Evolutionary conservation across 2,113 vertebrate species (phyloP).

Genomic region (Meles meles): DNA sequence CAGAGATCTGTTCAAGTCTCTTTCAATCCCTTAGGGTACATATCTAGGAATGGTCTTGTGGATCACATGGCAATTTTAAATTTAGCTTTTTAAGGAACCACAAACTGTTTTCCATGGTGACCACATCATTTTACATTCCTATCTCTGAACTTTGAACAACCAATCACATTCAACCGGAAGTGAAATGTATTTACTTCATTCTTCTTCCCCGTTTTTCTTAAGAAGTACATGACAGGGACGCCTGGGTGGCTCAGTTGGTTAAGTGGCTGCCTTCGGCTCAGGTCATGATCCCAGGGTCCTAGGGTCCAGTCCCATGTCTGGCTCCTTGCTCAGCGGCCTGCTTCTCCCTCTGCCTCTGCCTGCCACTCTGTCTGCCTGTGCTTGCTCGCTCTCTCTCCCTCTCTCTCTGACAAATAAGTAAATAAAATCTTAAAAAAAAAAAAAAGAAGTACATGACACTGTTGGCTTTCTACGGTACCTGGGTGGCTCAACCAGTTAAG

Average conservation of each 20-base stretch:
- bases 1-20: not conserved
- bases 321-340: too few species aligned
- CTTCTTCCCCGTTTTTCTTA: not conserved
- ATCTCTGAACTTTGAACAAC: not conserved
- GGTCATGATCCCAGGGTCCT: not conserved
- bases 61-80: not conserved
- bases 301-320: too few species aligned
- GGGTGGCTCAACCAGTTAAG: not conserved
- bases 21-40: not conserved
- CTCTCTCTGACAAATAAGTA: too few species aligned
- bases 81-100: not conserved
- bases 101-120: not conserved
- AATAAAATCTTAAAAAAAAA: too few species aligned
- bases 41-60: too few species aligned
- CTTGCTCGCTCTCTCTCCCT: too few species aligned
- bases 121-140: not conserved
- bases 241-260: not conserved
- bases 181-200: not conserved
- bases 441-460: not conserved
- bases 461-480: not conserved
- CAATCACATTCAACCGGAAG: not conserved
- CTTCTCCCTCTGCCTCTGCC: not conserved
- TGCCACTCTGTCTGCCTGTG: too few species aligned
- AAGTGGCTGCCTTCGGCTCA: not conserved
- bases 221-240: not conserved